These are phyloP conservation scores for Smutsia temminckii DNA, from an alignment of 2,797 vertebrate genomes.

Conservation along the genomic window DNA sequence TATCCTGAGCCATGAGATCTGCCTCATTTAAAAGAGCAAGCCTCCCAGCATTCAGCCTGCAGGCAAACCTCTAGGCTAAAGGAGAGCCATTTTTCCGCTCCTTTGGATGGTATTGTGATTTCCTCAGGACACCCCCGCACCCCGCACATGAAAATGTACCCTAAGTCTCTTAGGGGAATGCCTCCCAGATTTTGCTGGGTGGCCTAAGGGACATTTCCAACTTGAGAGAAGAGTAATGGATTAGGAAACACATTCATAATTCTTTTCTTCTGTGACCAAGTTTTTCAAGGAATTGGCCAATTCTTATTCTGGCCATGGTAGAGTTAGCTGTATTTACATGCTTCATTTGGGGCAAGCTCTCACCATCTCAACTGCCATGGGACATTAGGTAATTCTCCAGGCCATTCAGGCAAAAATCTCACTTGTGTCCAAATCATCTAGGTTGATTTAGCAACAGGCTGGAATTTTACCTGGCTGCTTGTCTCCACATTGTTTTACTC, in stretches of 20 bases:
- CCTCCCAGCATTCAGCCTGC: not conserved
- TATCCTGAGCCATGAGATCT: not conserved
- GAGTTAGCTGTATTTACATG: constrained; percentile 17
- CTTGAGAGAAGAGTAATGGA: constrained; percentile 30
- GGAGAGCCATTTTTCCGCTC: not conserved
- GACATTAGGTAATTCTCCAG: not conserved
- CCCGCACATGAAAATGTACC: not conserved
- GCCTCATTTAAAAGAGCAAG: constrained; percentile 31
- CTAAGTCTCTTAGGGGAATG: not conserved
- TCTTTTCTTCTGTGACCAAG: constrained; percentile 52
- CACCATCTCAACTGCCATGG: not conserved
- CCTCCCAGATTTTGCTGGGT: not conserved
- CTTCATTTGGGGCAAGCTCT: not conserved
- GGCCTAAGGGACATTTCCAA: constrained; percentile 24
- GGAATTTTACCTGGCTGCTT: not conserved
- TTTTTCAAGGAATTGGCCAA: constrained; percentile 29
- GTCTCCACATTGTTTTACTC: constrained; percentile 17
- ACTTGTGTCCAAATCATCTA: not conserved
- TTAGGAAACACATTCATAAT: not conserved
- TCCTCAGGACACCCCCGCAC: not conserved
- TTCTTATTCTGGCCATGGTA: constrained; percentile 28
- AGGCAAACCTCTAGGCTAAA: not conserved
- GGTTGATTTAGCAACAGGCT: not conserved
- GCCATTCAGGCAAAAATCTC: not conserved
- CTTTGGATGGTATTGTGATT: not conserved